Base-by-base conservation (phyloP, 2,888 invertebrate species). In the Torymus aiolomorphi region DNA sequence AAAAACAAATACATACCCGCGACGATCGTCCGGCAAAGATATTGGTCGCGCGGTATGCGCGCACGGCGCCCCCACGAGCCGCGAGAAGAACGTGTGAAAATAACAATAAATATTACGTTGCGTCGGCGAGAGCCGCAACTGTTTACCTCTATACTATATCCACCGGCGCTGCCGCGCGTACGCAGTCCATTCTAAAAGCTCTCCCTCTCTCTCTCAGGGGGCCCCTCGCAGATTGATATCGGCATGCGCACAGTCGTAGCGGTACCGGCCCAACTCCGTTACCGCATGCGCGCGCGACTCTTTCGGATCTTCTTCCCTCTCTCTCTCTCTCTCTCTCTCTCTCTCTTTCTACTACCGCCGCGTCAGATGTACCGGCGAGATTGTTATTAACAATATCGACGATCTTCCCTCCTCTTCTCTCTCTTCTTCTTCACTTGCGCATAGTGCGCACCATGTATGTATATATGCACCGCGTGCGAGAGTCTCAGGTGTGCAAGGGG, bases 321-420 rank as follows among this genome's bases (percentile, higher is more conserved):
- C 54, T 52, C 42, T 54, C 52, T 14, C 49, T 31, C 31, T 31
- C 24, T 3, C 42, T 49, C 59, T 61, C 54, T 52, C 42, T 54
- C 52, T 14, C 49, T 31, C 31, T 31, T 3, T 31, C 31, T 31
- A 2, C 31, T 31, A 31, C 31, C 31, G 31, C 31, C 31, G 31
- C 54, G 42, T n/a, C 51, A 70, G 66, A 74, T 69, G 31, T 16
- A 14, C 78, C 66, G 20, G 31, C 66, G 49, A 72, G 76, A 80
- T 76, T 76, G 72, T 80, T 76, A 80, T 72, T 80, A 80, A 80
- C 80, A 80, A 80, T 72, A 76, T 72, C 80, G 66, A 16, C 52
- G 63, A 78, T 78, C 78, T 61, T 24, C 10, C 16, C 31, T 18
- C n/a, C 63, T 42, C n/a, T 18, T 8, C 31, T 31, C 8, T 31